Conservation (phyloP, 2,113 vertebrate genomes). For the Paedocypris sp. region DNA sequence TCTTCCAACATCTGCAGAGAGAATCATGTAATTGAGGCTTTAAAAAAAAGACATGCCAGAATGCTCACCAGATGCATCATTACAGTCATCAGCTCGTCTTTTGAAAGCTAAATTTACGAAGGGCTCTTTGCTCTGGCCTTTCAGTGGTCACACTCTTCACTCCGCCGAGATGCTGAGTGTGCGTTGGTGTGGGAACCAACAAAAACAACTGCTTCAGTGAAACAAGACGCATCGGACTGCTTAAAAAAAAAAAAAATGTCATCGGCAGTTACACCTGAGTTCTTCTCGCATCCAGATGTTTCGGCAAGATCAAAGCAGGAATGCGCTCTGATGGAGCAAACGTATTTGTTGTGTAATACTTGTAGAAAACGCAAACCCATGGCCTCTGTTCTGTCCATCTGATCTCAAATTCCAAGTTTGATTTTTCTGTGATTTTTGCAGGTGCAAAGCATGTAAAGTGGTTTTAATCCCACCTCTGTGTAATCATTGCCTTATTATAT, state of each 20-base stretch:
- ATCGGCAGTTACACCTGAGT: neutral
- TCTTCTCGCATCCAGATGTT: conserved; percentile 10
- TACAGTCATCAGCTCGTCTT: conserved; percentile 10
- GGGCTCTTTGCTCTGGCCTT: conserved; percentile 19
- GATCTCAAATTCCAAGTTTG: conserved; percentile 21
- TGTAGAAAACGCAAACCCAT: neutral
- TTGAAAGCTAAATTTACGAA: conserved; percentile 25
- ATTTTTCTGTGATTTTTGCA: conserved; percentile 23
- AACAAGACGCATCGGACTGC: conserved; percentile 22
- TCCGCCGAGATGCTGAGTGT: conserved; percentile 23
- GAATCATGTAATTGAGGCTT: conserved; percentile 28
- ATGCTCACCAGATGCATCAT: conserved; percentile 17
- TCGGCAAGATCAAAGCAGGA: conserved; percentile 16
- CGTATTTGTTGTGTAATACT: conserved; percentile 16
- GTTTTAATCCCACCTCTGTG: neutral
- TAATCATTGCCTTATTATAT: neutral
- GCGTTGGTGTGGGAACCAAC: conserved; percentile 24
- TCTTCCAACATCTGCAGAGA: conserved; percentile 23
- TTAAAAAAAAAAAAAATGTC: conserved; percentile 8
- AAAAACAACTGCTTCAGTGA: conserved; percentile 15
- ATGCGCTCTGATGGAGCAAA: neutral
- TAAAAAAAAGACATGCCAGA: conserved; percentile 6
- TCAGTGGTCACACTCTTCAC: conserved; percentile 10
- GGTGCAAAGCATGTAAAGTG: conserved; percentile 13
- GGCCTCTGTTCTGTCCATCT: conserved; percentile 1